These are phyloP conservation scores for Cirrhinus mrigala DNA, from an alignment of 2,797 vertebrate species.

Conservation along the genomic window DNA sequence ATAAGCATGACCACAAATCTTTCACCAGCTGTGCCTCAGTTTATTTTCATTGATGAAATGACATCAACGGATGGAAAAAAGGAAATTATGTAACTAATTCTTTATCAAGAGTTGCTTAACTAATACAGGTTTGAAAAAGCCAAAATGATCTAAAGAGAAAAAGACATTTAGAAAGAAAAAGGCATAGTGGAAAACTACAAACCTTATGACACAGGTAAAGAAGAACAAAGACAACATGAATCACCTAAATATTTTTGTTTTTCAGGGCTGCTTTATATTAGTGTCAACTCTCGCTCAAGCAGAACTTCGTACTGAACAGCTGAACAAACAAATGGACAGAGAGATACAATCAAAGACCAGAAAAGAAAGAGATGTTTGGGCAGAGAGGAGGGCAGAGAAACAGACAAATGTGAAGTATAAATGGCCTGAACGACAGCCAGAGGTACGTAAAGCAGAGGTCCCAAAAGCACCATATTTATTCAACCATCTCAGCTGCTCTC, in stretches of 20 bases:
- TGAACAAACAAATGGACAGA: constrained; percentile 65
- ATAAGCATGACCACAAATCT: not conserved
- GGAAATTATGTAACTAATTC: not conserved
- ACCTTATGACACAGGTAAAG: constrained; percentile 17
- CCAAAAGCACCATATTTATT: constrained; percentile 32
- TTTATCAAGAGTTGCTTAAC: not conserved
- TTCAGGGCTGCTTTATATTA: constrained; percentile 62
- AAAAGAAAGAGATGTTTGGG: constrained; percentile 33
- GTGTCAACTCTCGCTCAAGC: constrained; percentile 60
- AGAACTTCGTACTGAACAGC: constrained; percentile 66
- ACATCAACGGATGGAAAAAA: not conserved
- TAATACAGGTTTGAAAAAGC: not conserved
- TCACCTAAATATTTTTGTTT: constrained; percentile 64
- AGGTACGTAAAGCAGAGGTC: constrained; percentile 31
- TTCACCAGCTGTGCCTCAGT: not conserved
- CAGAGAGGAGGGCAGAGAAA: not conserved
- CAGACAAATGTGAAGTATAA: constrained; percentile 24
- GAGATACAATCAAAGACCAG: constrained; percentile 18
- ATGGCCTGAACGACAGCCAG: constrained; percentile 1
- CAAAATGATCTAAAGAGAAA: not conserved
- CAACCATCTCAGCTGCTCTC: constrained; percentile 30
- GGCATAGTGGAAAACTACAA: not conserved
- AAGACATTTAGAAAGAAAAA: not conserved
- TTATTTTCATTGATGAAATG: not conserved
- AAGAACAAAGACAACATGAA: constrained; percentile 53